A percentile compares a stretch with the other conserved stretches of the same genome.
These are phyloP conservation scores for Tenthredo scrophulariae DNA, from an alignment of 2,888 invertebrate species.

Conservation along the genomic window DNA sequence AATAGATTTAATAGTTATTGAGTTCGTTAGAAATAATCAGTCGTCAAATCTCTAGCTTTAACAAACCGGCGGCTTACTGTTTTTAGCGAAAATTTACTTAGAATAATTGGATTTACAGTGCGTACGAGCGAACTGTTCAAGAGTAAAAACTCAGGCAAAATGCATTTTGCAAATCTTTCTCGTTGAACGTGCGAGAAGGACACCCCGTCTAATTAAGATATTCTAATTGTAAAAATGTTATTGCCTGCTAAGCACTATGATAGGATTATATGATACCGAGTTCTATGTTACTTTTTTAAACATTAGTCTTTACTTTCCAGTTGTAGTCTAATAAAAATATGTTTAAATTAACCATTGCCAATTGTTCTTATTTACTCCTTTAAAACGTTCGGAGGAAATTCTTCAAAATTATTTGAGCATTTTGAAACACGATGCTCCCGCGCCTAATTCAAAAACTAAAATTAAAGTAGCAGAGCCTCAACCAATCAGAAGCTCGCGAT, in stretches of 20 bases:
- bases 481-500: conserved; percentile 8
- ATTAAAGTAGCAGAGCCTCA: background rate
- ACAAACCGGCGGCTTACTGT: conserved; percentile 35
- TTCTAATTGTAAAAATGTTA: conserved; percentile 69
- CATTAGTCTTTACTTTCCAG: conserved; percentile 71
- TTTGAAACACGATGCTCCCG: background rate
- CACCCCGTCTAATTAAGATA: conserved; percentile 56
- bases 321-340: conserved; percentile 70
- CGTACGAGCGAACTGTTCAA: conserved; percentile 21
- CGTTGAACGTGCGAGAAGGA: conserved; percentile 52
- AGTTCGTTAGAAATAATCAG: background rate
- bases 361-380: background rate
- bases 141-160: background rate
- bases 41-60: background rate
- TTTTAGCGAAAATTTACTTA: conserved; percentile 12
- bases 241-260: conserved; percentile 61
- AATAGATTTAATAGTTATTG: conserved; percentile 21
- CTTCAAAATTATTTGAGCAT: background rate
- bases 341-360: conserved; percentile 62
- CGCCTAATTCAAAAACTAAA: background rate
- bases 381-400: background rate
- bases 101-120: background rate
- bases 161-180: conserved; percentile 61
- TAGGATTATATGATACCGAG: conserved; percentile 60
- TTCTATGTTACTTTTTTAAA: conserved; percentile 65